A percentile compares a stretch with the other conserved stretches of the same genome.
Evolutionary conservation across 2,888 invertebrate genomes (phyloP).

Genomic region (Cotesia congregata): DNA sequence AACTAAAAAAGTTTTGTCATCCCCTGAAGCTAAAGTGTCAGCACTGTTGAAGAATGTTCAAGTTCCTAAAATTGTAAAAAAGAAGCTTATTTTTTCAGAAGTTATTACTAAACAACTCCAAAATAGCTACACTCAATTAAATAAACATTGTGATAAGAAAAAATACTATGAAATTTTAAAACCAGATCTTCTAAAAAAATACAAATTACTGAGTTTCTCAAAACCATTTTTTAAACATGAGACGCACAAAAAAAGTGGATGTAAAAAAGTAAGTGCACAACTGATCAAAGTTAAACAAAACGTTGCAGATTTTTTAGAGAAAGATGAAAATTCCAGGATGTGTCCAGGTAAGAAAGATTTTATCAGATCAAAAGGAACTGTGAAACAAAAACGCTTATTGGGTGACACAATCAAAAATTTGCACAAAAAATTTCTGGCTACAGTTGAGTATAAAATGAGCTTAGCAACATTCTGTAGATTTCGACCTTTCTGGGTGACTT

Average conservation of each 20-base stretch:
- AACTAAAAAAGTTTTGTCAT: no score
- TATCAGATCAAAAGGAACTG: neutral
- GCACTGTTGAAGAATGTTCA: neutral
- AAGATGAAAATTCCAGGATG: slow-evolving; percentile 9
- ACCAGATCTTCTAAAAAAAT: neutral
- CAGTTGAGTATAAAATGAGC: neutral
- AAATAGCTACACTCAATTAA: neutral
- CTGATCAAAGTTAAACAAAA: slow-evolving; percentile 1
- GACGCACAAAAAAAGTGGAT: neutral
- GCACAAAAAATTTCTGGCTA: slow-evolving; percentile 6
- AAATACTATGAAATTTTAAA: neutral
- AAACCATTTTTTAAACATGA: slow-evolving; percentile 7
- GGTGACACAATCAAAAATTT: slow-evolving; percentile 4
- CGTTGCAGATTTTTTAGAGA: neutral
- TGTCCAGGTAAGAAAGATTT: slow-evolving; percentile 11
- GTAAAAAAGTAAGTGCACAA: neutral
- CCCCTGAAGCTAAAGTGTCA: slow-evolving; percentile 1
- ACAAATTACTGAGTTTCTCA: neutral
- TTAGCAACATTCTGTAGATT: slow-evolving; percentile 4
- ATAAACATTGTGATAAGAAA: slow-evolving; percentile 5
- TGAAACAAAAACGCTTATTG: slow-evolving; percentile 6
- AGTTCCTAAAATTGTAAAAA: neutral
- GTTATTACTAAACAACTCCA: neutral
- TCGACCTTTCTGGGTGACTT: neutral
- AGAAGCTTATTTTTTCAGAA: neutral